Evolutionary conservation across 2,888 invertebrate genomes (phyloP).

Genomic region (Lampropteryx suffumata): DNA sequence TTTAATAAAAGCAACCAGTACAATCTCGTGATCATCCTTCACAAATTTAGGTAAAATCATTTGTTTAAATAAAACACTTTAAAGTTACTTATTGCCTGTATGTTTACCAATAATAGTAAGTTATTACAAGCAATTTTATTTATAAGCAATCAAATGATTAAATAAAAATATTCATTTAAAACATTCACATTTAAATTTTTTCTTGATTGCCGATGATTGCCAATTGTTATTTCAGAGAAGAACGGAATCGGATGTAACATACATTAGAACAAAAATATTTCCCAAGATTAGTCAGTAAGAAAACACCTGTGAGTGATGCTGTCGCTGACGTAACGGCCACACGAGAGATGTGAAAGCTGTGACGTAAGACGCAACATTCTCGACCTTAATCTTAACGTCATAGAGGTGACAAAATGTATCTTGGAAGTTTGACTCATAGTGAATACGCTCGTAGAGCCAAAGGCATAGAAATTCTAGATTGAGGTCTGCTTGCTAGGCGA

Average conservation of each 20-base stretch:
- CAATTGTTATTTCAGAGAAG: too few species aligned
- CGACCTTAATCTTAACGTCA: slow-evolving; percentile 15
- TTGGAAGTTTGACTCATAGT: slow-evolving; percentile 18
- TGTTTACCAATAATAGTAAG: too few species aligned
- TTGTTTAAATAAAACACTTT: too few species aligned
- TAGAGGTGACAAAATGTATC: slow-evolving; percentile 20
- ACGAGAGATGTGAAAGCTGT: slow-evolving; percentile 35
- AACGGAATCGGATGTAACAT: not conserved
- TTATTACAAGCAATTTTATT: too few species aligned
- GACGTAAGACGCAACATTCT: slow-evolving; percentile 26
- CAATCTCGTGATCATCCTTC: too few species aligned
- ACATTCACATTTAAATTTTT: too few species aligned
- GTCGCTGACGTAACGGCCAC: slow-evolving; percentile 27
- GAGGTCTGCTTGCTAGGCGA: slow-evolving; percentile 10
- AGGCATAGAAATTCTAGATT: slow-evolving; percentile 14
- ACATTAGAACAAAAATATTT: slow-evolving; percentile 1
- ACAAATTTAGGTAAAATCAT: too few species aligned
- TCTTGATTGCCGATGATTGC: too few species aligned
- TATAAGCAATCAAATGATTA: too few species aligned
- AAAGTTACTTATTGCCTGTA: too few species aligned
- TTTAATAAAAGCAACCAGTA: too few species aligned
- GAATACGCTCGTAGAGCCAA: slow-evolving; percentile 11
- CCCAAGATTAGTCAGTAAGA: slow-evolving; percentile 15
- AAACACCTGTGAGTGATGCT: slow-evolving; percentile 31
- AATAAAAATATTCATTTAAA: too few species aligned